phyloP scores from a whole-genome alignment of 2,888 invertebrate species.

The Lymantria dispar region DNA sequence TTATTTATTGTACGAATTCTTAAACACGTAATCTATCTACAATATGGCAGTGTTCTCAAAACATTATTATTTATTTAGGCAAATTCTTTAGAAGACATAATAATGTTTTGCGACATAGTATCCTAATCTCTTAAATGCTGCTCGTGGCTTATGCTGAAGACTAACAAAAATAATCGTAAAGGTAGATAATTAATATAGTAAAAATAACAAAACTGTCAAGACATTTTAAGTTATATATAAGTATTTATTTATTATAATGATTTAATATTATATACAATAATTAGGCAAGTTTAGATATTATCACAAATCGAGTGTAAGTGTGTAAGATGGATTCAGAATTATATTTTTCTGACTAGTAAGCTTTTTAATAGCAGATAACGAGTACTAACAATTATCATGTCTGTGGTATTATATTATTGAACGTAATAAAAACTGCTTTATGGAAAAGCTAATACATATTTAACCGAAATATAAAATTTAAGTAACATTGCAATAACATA shows the following conservation, averaged over 20 bases:
- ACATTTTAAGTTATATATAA: neutral
- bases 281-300: constrained; percentile 32
- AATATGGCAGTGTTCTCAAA: constrained; percentile 67
- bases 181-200: neutral
- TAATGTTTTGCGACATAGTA: neutral
- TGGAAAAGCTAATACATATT: neutral
- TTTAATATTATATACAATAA: constrained; percentile 35
- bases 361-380: too few species aligned
- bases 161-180: neutral
- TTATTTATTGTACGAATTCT: constrained; percentile 48
- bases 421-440: neutral
- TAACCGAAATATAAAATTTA: constrained; percentile 19
- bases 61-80: constrained; percentile 5
- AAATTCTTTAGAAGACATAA: neutral
- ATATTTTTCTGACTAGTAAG: constrained; percentile 25
- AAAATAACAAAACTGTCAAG: neutral
- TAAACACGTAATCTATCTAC: constrained; percentile 62
- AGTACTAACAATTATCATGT: constrained; percentile 1
- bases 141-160: neutral
- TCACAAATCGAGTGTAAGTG: constrained; percentile 30
- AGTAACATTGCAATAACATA: constrained; percentile 33
- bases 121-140: neutral
- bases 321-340: constrained; percentile 12
- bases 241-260: constrained; percentile 8
- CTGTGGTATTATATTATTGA: neutral